Evolutionary conservation across 2,797 vertebrate species (phyloP), one percentile per base, ranked within the genome.

Genomic region (Parauchenoglanis ngamensis): DNA sequence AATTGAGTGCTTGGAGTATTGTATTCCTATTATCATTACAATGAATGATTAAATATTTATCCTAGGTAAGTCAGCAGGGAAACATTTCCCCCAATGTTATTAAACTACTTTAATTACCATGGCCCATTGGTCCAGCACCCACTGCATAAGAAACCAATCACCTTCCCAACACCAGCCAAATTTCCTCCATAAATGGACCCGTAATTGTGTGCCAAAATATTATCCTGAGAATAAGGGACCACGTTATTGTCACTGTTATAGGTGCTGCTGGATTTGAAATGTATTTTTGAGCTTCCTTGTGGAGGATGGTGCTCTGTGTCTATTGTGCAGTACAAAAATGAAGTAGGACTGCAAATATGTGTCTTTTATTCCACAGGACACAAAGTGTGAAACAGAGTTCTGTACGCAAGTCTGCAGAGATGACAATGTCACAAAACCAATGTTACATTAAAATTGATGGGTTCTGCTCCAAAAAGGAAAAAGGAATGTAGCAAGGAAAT

Each of bases 11-110:
- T 92, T 92, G 91, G 92, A 92, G 92, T 93, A 93, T 94, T 91
- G 89, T 90, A 89, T 92, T 89, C 85, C 90, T 91, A 91, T 94
- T 92, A 92, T 94, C 93, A 93, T 92, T 93, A 88, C 91, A 93
- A 94, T 92, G 92, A 96, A 95, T 93, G 90, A 93, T 95, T 93
- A 91, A 94, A 95, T 95, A 95, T 95, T 94, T 93, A 94, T 94
- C 87, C 87, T 89, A 91, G 90, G 89, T 17, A 75, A 93, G 92
- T 92, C 88, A 73, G 87, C 86, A 89, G 91, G 92, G 92, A 88
- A 92, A 93, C 83, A 91, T 94, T 94, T 93, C 87, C 86, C 89
- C 92, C 90, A 81, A 89, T 92, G 92, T 95, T 94, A 94, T 95
- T 95, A 95, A 93, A 92, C 93, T 92, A 91, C 91, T 92, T 94